Percentiles rank a stretch among this genome's conserved stretches.
phyloP scores from a whole-genome alignment of 2,888 invertebrate species.

The Neuroscelio doddi region DNA sequence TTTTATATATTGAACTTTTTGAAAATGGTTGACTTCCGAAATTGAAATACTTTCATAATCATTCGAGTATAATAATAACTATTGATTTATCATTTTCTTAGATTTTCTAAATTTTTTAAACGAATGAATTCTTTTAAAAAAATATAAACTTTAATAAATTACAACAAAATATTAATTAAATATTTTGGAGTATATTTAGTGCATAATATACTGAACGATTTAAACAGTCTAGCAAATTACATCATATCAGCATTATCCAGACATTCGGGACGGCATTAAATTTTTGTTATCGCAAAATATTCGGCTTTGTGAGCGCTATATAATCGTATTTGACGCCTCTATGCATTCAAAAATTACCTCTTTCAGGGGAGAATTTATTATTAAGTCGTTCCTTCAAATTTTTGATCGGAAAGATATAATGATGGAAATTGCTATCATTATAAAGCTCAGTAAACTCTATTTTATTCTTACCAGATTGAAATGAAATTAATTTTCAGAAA shows the following conservation, averaged over 20 bases:
- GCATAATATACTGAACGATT: neutral
- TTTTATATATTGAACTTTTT: constrained; percentile 29
- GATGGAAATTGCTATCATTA: too few relatives aligned
- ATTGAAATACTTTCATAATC: neutral
- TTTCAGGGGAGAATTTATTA: constrained; percentile 59
- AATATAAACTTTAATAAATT: too few relatives aligned
- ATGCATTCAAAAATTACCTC: constrained; percentile 62
- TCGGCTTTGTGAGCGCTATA: constrained; percentile 50
- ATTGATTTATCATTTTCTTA: too few relatives aligned
- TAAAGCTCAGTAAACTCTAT: too few relatives aligned
- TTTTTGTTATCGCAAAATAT: constrained; percentile 59
- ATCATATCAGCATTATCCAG: constrained; percentile 43
- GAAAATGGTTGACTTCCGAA: constrained; percentile 12
- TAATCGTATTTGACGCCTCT: constrained; percentile 64
- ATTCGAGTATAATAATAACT: too few relatives aligned
- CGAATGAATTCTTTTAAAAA: too few relatives aligned
- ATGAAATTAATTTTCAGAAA: too few relatives aligned
- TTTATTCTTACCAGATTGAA: too few relatives aligned
- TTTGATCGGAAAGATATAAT: too few relatives aligned
- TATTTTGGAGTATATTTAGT: too few relatives aligned
- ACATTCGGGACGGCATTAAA: constrained; percentile 50
- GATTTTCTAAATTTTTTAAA: too few relatives aligned
- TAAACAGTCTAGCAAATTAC: constrained; percentile 24
- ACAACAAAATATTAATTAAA: too few relatives aligned
- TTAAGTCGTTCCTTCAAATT: constrained; percentile 47